Evolutionary conservation across 2,888 invertebrate genomes (phyloP).

Genomic region (Clusia tigrina): DNA sequence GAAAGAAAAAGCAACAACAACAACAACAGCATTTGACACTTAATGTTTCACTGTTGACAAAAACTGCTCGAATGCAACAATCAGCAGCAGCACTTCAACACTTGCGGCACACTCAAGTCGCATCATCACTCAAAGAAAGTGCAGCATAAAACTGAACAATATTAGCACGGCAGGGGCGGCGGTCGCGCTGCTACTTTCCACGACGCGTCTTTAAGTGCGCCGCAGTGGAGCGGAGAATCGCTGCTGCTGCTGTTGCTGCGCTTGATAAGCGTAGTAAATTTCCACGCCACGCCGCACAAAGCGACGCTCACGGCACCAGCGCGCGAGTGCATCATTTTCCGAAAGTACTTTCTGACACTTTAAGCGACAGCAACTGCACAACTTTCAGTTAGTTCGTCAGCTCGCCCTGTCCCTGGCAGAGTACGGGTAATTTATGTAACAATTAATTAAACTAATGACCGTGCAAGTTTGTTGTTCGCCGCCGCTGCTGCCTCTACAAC

Average conservation of each 20-base stretch:
- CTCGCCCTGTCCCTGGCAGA: not conserved
- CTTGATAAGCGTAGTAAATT: constrained; percentile 4
- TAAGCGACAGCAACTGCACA: not conserved
- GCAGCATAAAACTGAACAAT: not conserved
- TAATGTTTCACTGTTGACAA: too few species aligned
- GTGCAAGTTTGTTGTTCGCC: constrained; percentile 29
- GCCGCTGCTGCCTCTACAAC: not conserved
- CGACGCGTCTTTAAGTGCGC: not conserved
- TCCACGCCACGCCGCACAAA: too few species aligned
- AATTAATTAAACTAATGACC: constrained; percentile 52
- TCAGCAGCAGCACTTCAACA: not conserved
- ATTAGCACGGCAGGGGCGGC: too few species aligned
- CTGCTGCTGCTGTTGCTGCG: not conserved
- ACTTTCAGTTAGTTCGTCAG: constrained; percentile 15
- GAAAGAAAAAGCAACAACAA: too few species aligned
- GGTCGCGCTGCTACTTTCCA: too few species aligned
- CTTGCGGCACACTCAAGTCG: not conserved
- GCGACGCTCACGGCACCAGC: too few species aligned
- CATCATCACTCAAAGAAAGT: not conserved
- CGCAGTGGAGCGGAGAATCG: not conserved
- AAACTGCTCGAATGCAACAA: too few species aligned
- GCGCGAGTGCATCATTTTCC: too few species aligned
- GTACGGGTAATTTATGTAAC: constrained; percentile 32
- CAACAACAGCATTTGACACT: too few species aligned
- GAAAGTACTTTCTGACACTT: not conserved